A percentile compares a stretch with the other conserved stretches of the same genome.
Conservation (phyloP, 2,888 invertebrate genomes). For the Agrilus biguttatus region DNA sequence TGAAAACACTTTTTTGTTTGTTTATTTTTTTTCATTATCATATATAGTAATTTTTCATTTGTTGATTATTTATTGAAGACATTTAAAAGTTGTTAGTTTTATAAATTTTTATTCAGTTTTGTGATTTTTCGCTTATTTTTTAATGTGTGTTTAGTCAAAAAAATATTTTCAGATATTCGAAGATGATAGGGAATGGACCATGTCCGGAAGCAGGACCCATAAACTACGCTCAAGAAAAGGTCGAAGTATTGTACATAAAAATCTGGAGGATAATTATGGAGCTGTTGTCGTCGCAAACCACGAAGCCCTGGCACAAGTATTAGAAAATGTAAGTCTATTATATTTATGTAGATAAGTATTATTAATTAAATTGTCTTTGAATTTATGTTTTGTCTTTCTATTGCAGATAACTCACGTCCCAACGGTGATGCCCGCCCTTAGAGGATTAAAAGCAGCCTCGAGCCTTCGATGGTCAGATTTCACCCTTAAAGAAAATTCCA, state of each 20-base stretch:
- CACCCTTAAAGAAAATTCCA: conserved; percentile 31
- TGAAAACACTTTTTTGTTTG: no score
- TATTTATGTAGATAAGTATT: not conserved
- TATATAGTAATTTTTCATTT: not conserved
- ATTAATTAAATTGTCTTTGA: not conserved
- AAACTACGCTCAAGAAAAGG: conserved; percentile 61
- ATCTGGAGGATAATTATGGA: conserved; percentile 79
- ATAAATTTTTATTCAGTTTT: not conserved
- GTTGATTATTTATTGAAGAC: not conserved
- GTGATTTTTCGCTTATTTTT: not conserved
- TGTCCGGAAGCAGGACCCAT: conserved; percentile 28
- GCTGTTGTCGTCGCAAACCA: conserved; percentile 83
- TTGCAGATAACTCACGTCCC: conserved; percentile 53
- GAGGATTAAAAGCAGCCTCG: conserved; percentile 56
- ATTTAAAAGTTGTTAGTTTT: not conserved
- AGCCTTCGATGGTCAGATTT: conserved; percentile 66
- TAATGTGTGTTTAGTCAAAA: not conserved
- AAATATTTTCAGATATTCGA: conserved; percentile 29
- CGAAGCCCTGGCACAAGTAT: conserved; percentile 74
- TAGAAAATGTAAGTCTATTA: conserved; percentile 57
- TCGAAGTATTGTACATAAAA: conserved; percentile 70
- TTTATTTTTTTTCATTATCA: not conserved
- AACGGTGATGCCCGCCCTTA: conserved; percentile 49
- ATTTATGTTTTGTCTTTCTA: no score
- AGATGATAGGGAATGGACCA: conserved; percentile 36